Conservation (phyloP, 2,888 invertebrate genomes). For the Stenichneumon culpator region DNA sequence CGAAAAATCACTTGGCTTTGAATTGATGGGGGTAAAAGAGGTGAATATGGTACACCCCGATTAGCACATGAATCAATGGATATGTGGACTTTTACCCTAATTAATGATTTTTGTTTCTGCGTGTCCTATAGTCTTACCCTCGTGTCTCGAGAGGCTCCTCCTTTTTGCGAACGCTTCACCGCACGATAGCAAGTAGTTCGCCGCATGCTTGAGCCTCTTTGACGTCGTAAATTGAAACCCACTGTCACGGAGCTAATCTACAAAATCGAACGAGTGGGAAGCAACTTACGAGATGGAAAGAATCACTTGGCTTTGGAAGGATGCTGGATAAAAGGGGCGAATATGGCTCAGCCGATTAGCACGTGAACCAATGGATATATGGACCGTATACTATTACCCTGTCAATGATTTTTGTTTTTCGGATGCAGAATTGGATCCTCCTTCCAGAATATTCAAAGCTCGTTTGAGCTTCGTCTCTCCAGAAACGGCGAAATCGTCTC, state of each 20-base stretch:
- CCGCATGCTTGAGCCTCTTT: neutral
- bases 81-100: too few species aligned
- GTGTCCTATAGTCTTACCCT: neutral
- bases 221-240: neutral
- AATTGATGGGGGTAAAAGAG: too few species aligned
- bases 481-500: neutral
- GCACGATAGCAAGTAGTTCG: neutral
- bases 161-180: neutral
- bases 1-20: neutral
- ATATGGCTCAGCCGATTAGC: too few species aligned
- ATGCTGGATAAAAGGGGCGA: too few species aligned
- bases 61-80: too few species aligned
- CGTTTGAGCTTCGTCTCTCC: neutral
- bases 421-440: neutral
- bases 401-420: neutral
- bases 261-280: neutral
- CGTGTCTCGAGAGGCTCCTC: too few species aligned
- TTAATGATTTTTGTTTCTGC: neutral
- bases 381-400: too few species aligned
- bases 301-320: neutral
- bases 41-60: too few species aligned
- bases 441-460: conserved; percentile 1
- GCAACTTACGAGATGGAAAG: neutral
- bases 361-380: too few species aligned
- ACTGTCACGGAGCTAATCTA: neutral